These are phyloP conservation scores for Prosopocoilus inquinatus DNA, from an alignment of 2,888 invertebrate genomes.

Conservation along the genomic window DNA sequence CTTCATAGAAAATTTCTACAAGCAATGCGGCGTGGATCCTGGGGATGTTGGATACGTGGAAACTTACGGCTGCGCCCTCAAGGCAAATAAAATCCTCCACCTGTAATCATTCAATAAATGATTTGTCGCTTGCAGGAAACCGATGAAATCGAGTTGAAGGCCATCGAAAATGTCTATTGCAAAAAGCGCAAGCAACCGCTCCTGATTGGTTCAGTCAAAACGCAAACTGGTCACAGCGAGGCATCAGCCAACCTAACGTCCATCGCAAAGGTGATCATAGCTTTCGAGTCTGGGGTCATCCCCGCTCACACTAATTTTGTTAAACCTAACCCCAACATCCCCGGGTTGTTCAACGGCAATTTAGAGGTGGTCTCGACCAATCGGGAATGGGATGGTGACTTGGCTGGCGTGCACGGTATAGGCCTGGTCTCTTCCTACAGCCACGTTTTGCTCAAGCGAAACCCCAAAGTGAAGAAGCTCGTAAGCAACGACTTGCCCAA, in stretches of 20 bases:
- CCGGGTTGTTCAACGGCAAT: conserved; percentile 78
- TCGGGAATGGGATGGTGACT: conserved; percentile 80
- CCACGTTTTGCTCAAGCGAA: conserved; percentile 81
- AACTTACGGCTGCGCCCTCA: conserved; percentile 45
- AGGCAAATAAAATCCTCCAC: conserved; percentile 53
- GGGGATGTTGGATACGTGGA: conserved; percentile 46
- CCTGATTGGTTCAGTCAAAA: conserved; percentile 91
- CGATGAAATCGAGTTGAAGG: conserved; percentile 78
- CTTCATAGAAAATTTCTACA: conserved; percentile 58
- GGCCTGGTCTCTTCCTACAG: conserved; percentile 98
- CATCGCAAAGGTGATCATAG: conserved; percentile 84
- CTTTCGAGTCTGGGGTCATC: conserved; percentile 86
- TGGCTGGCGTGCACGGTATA: conserved; percentile 91
- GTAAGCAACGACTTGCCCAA: conserved; percentile 60
- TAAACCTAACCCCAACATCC: conserved; percentile 86
- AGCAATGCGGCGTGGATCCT: conserved; percentile 49
- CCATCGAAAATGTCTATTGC: conserved; percentile 87
- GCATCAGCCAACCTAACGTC: conserved; percentile 86
- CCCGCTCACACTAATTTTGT: conserved; percentile 89
- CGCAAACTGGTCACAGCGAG: conserved; percentile 97
- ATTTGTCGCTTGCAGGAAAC: conserved; percentile 32
- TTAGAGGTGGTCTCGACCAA: conserved; percentile 76
- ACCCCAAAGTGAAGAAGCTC: conserved; percentile 65
- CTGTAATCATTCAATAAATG: background rate
- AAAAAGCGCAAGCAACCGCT: conserved; percentile 74